Percentiles rank a stretch among this genome's conserved stretches.
Conservation (phyloP, 2,113 vertebrate species). For the Pteruthius melanotis region DNA sequence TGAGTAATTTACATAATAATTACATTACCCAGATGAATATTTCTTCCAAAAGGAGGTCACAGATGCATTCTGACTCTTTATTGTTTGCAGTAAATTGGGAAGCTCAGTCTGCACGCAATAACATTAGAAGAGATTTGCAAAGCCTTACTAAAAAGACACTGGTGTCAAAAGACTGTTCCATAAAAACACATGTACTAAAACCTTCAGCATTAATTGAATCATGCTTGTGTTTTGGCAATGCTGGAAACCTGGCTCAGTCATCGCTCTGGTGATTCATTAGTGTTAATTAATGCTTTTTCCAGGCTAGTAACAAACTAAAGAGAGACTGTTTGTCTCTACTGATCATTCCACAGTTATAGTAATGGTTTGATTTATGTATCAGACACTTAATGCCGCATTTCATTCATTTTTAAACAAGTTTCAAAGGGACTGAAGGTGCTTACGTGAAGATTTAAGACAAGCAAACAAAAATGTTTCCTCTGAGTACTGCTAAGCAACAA, state of each 20-base stretch:
- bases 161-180: constrained; percentile 57
- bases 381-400: constrained; percentile 31
- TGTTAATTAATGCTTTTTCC: constrained; percentile 73
- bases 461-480: neutral
- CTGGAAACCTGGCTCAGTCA: constrained; percentile 46
- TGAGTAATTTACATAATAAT: constrained; percentile 58
- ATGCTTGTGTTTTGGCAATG: constrained; percentile 63
- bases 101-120: constrained; percentile 39
- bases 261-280: constrained; percentile 71
- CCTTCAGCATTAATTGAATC: constrained; percentile 70
- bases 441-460: neutral
- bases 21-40: constrained; percentile 44
- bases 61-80: constrained; percentile 29
- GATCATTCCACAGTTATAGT: constrained; percentile 67
- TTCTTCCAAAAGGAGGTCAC: constrained; percentile 30
- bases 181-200: constrained; percentile 59
- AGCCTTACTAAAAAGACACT: constrained; percentile 39
- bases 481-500: neutral
- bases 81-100: constrained; percentile 30
- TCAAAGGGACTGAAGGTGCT: constrained; percentile 1
- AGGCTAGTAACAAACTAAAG: constrained; percentile 62
- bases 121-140: constrained; percentile 35
- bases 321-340: constrained; percentile 58
- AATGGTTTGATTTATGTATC: constrained; percentile 63
- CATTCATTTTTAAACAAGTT: constrained; percentile 46